Percentiles rank a stretch among this genome's conserved stretches.
These are phyloP conservation scores for Sarcophaga bullata DNA, from an alignment of 1,140 invertebrate genomes.

Conservation along the genomic window DNA sequence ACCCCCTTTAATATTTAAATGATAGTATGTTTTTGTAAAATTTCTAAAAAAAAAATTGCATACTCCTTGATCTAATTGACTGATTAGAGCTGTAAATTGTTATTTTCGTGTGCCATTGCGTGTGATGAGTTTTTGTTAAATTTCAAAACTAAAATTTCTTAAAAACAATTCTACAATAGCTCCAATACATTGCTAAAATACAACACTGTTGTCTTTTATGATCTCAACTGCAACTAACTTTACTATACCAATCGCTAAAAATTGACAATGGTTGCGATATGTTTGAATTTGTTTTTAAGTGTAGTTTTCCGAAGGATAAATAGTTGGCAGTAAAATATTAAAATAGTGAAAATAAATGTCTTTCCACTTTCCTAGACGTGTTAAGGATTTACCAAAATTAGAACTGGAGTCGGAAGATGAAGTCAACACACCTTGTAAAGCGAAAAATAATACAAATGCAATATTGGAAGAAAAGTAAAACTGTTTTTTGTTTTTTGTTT, in stretches of 20 bases:
- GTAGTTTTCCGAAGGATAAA: neutral
- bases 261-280: no score
- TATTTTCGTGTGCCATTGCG: no score
- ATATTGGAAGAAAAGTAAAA: conserved; percentile 30
- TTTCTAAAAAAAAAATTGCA: no score
- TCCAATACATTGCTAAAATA: neutral
- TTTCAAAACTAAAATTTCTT: no score
- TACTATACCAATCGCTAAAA: neutral
- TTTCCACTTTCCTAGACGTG: conserved; percentile 56
- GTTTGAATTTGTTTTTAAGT: conserved; percentile 11
- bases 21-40: no score
- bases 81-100: no score
- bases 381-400: conserved; percentile 55
- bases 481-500: neutral
- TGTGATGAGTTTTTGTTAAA: no score
- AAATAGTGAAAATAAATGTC: conserved; percentile 41
- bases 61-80: no score
- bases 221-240: neutral
- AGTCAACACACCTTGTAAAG: conserved; percentile 51
- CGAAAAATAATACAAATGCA: neutral
- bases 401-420: conserved; percentile 58
- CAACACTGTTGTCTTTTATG: neutral
- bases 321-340: neutral
- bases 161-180: no score
- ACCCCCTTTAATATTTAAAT: no score